phyloP scores from a whole-genome alignment of 2,888 invertebrate genomes.

The Empis livida region DNA sequence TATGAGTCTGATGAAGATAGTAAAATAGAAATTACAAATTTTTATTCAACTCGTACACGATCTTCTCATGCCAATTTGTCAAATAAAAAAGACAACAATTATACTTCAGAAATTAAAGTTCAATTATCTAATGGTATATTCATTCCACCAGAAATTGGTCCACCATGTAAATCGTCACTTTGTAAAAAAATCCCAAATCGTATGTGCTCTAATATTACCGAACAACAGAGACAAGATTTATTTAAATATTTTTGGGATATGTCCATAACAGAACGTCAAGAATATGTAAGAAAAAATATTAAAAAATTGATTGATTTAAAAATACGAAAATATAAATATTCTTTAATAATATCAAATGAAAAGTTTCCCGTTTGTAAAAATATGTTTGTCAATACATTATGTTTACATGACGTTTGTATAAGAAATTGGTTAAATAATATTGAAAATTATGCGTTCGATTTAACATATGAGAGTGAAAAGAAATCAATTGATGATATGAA shows the following conservation, averaged over 20 bases:
- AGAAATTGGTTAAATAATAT: background rate
- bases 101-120: no score
- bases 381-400: background rate
- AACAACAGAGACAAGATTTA: background rate
- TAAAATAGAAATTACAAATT: no score
- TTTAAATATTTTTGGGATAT: background rate
- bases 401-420: background rate
- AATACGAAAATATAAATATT: no score
- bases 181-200: background rate
- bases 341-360: background rate
- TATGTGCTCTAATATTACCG: background rate
- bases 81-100: no score
- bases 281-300: background rate
- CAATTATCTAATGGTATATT: background rate
- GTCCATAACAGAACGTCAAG: background rate
- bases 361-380: background rate
- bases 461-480: background rate
- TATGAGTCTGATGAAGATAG: no score
- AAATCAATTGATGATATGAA: no score
- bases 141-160: background rate
- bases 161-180: background rate
- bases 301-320: background rate
- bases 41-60: background rate
- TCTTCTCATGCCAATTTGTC: no score
- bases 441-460: background rate